Percentiles rank a stretch among this genome's conserved stretches.
Conservation (phyloP, 1,140 invertebrate genomes). For the Drosophila nigrodunni region DNA sequence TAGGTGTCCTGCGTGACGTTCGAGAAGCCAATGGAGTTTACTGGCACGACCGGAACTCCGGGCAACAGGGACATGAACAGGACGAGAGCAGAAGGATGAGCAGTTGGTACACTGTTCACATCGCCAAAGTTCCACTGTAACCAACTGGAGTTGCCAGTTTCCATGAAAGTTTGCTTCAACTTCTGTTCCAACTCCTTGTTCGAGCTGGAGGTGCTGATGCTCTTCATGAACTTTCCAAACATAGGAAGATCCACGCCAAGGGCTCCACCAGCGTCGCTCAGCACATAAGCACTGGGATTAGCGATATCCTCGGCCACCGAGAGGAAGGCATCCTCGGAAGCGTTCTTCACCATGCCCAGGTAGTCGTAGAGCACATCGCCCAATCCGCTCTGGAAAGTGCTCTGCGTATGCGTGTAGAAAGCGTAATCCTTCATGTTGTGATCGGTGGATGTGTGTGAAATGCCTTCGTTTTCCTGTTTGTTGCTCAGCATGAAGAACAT, state of each 20-base stretch:
- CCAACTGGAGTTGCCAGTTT: conserved; percentile 61
- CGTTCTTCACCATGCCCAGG: conserved; percentile 86
- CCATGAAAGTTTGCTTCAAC: conserved; percentile 48
- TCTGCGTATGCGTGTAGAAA: conserved; percentile 87
- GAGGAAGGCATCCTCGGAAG: conserved; percentile 85
- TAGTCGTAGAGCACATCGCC: conserved; percentile 87
- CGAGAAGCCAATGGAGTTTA: conserved; percentile 85
- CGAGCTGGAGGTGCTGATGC: conserved; percentile 43
- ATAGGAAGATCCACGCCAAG: conserved; percentile 78
- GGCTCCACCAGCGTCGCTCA: conserved; percentile 29
- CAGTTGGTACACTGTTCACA: conserved; percentile 50
- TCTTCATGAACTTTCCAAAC: conserved; percentile 66
- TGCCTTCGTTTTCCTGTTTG: conserved; percentile 84
- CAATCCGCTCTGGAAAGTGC: conserved; percentile 86
- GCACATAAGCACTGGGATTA: conserved; percentile 59
- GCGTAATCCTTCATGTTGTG: conserved; percentile 85
- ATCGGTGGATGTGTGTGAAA: conserved; percentile 49
- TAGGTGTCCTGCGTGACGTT: conserved; percentile 58
- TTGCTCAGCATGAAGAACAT: conserved; percentile 88
- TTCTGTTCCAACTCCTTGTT: conserved; percentile 49
- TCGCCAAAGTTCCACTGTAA: conserved; percentile 79
- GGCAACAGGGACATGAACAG: conserved; percentile 90
- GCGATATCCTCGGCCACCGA: conserved; percentile 75
- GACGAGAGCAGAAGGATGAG: conserved; percentile 85
- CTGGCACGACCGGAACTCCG: conserved; percentile 89